Evolutionary conservation across 2,113 vertebrate species (phyloP), one percentile per base, ranked within the genome.

Genomic region (Rhinoderma darwinii): DNA sequence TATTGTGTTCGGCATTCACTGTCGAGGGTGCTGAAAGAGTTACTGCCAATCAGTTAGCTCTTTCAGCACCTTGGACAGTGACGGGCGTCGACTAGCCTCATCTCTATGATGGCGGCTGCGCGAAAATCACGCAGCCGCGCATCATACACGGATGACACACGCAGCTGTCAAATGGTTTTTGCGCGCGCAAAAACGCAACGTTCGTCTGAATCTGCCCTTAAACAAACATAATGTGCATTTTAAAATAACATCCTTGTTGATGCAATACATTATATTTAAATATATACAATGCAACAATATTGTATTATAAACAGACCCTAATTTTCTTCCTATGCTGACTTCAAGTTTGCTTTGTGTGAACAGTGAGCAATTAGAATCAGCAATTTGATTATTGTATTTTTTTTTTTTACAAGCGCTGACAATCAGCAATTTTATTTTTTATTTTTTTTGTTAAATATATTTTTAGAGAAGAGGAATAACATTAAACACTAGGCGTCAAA

Each of bases 391-490:
- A 95, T 95, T 95, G 94, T 84, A 94, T 89, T 41, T 81, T 92
- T 95, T 94, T 89, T 41, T 81, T 92, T 95, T 94, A 94, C 92
- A 93, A 94, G 94, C 92, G 92, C 91, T 94, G 84, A 68, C 92
- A 94, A 95, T 95, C 94, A 96, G 94, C 94, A 94, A 94, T 94
- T 95, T 95, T 91, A 92, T 87, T 88, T 82, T 61, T 30, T 27
- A 30, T 63, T 63, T 4, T 41, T 86, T 82, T 88, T 81, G 78
- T 44, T 27, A 56, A 94, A 93, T 54, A 84, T 84, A 84, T 84
- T 43, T 95, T 95, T 96, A 94, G 95, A 95, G 94, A 94, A 93
- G 93, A 94, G 94, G 25, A 95, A 95, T 92, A 94, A 94, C 94
- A 95, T 95, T 95, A 96, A 96, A 92, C 91, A 92, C 94, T 93